Percentiles rank a stretch among this genome's conserved stretches.
These are phyloP conservation scores for Lagocephalus sceleratus DNA, from an alignment of 2,797 vertebrate genomes.

Conservation along the genomic window DNA sequence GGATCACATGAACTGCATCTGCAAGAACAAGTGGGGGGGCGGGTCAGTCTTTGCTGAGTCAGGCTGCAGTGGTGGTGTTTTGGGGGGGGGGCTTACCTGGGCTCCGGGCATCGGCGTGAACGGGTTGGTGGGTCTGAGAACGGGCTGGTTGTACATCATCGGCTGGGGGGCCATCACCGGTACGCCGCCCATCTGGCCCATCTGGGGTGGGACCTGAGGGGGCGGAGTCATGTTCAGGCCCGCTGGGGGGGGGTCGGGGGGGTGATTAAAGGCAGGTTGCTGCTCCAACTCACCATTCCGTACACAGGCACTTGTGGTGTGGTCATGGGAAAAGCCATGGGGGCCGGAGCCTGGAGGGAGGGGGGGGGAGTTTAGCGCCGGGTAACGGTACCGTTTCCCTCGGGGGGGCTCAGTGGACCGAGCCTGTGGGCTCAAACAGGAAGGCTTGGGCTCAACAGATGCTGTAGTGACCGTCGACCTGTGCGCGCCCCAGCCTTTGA, in stretches of 20 bases:
- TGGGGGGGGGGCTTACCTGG: conserved; percentile 64
- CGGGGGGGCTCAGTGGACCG: too few species aligned
- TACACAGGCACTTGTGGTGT: conserved; percentile 93
- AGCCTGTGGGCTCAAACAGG: too few species aligned
- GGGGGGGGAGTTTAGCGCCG: neutral
- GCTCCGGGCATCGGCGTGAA: conserved; percentile 84
- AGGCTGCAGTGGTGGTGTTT: neutral
- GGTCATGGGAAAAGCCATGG: conserved; percentile 83
- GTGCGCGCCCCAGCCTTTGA: too few species aligned
- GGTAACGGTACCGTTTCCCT: too few species aligned
- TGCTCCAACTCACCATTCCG: conserved; percentile 85
- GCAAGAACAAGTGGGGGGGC: conserved; percentile 33
- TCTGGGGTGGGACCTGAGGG: conserved; percentile 81
- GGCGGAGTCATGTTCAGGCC: neutral
- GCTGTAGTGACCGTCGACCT: too few species aligned
- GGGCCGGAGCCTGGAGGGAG: conserved; percentile 79
- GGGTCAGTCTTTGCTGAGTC: neutral
- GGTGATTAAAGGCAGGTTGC: too few species aligned
- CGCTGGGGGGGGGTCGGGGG: too few species aligned
- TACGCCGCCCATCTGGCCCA: conserved; percentile 83
- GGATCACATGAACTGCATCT: conserved; percentile 85
- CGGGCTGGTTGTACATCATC: conserved; percentile 84
- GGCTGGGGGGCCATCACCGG: conserved; percentile 83
- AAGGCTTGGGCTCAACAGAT: too few species aligned
- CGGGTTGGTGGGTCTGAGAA: conserved; percentile 85